Percentiles rank a stretch among this genome's conserved stretches.
Evolutionary conservation across 64 coral and sea anemone genomes (phyloP).

Genomic region (Stichodactyla helianthus): DNA sequence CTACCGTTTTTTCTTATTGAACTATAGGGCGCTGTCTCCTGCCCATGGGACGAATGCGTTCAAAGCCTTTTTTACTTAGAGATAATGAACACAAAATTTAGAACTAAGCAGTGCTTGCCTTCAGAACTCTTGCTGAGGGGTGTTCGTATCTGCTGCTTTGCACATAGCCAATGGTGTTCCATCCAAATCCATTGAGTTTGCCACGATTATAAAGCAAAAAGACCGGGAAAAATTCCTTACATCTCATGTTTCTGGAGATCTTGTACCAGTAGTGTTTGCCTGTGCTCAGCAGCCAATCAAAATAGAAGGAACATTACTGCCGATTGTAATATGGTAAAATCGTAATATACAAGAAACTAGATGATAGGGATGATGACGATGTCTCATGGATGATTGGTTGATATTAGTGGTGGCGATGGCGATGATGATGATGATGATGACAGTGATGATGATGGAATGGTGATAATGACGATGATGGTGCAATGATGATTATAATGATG

Average conservation of each 20-base stretch:
- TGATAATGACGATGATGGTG: background rate
- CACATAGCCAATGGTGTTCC: slow-evolving; percentile 25
- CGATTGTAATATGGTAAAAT: background rate
- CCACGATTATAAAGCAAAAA: slow-evolving; percentile 77
- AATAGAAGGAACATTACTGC: too few species aligned
- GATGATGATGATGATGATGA: too few species aligned
- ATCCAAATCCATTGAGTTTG: slow-evolving; percentile 68
- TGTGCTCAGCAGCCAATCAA: background rate
- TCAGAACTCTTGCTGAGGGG: slow-evolving; percentile 20
- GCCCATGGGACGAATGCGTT: too few species aligned
- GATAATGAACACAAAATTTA: too few species aligned
- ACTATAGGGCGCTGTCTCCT: too few species aligned
- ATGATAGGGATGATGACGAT: background rate
- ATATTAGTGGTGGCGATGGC: too few species aligned
- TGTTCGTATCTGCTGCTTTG: slow-evolving; percentile 48
- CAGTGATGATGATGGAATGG: too few species aligned
- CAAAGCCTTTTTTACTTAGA: too few species aligned
- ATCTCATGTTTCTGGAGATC: slow-evolving; percentile 37
- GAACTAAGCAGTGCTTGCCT: slow-evolving; percentile 21
- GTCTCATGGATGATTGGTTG: too few species aligned
- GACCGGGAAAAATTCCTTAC: slow-evolving; percentile 42
- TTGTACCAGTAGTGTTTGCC: slow-evolving; percentile 84
- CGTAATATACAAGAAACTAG: background rate
- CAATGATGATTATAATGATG: too few species aligned
- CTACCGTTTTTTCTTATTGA: too few species aligned